phyloP scores from a whole-genome alignment of 2,888 invertebrate species.

The Drosophila atripex region DNA sequence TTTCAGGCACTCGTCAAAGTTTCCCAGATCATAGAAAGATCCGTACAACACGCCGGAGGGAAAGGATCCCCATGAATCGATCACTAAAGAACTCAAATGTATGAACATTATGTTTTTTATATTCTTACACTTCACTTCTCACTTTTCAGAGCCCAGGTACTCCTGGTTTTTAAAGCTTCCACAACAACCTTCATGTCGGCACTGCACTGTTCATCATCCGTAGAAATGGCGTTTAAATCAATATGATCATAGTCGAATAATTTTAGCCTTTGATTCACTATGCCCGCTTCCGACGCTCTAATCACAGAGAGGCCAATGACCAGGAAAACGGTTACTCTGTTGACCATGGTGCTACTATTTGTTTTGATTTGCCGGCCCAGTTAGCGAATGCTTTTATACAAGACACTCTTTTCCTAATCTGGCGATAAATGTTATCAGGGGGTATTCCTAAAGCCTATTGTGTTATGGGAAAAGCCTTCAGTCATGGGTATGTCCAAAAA shows the following conservation, averaged over 20 bases:
- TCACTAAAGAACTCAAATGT: conserved; percentile 64
- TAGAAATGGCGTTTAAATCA: neutral
- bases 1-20: conserved; percentile 82
- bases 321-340: conserved; percentile 1
- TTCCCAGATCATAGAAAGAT: conserved; percentile 79
- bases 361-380: neutral
- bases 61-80: conserved; percentile 82
- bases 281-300: neutral
- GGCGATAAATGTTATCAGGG: conserved; percentile 22
- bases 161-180: conserved; percentile 18
- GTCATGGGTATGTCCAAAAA: conserved; percentile 25
- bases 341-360: conserved; percentile 17
- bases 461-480: conserved; percentile 4
- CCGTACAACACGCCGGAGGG: conserved; percentile 81
- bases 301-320: conserved; percentile 7
- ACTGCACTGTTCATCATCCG: conserved; percentile 39
- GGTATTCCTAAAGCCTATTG: conserved; percentile 9
- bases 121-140: neutral
- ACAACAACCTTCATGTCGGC: conserved; percentile 43
- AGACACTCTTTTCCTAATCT: conserved; percentile 6
- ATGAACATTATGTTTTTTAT: neutral
- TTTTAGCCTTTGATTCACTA: neutral
- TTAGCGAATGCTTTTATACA: conserved; percentile 13
- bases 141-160: conserved; percentile 50
- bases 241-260: neutral